Conservation (phyloP, 2,113 vertebrate species). For the Lasiurus borealis region DNA sequence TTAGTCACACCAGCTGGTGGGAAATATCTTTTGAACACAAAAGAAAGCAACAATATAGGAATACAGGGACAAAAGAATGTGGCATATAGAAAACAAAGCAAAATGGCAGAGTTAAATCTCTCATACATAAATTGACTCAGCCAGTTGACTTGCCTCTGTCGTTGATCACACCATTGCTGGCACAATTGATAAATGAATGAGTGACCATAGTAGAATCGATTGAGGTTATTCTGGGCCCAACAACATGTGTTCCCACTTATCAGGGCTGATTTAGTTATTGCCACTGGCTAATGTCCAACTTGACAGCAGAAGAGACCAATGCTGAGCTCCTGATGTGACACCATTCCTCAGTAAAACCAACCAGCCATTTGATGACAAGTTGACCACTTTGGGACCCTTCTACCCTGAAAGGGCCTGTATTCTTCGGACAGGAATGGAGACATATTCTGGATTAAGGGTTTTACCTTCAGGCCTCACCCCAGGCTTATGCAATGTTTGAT, state of each 20-base stretch:
- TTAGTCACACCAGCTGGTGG: neutral
- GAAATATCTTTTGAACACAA: constrained; percentile 7
- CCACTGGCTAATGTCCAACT: neutral
- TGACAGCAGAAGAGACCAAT: neutral
- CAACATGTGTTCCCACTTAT: neutral
- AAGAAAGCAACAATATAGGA: neutral
- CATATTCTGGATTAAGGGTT: neutral
- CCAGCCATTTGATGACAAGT: neutral
- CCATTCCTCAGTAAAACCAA: neutral
- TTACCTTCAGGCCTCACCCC: neutral
- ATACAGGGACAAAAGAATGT: neutral
- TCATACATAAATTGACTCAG: neutral
- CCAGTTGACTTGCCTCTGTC: neutral
- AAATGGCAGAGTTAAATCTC: constrained; percentile 1
- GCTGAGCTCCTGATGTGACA: neutral
- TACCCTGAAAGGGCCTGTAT: neutral
- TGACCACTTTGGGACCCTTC: neutral
- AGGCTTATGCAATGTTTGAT: constrained; percentile 21
- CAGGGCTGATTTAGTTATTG: neutral
- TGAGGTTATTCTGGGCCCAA: neutral
- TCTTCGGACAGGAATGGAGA: constrained; percentile 13
- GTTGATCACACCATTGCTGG: neutral
- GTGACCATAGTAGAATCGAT: neutral
- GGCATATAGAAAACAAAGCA: neutral
- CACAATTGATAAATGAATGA: neutral